phyloP scores from a whole-genome alignment of 1,140 invertebrate species.

The Periplaneta americana region DNA sequence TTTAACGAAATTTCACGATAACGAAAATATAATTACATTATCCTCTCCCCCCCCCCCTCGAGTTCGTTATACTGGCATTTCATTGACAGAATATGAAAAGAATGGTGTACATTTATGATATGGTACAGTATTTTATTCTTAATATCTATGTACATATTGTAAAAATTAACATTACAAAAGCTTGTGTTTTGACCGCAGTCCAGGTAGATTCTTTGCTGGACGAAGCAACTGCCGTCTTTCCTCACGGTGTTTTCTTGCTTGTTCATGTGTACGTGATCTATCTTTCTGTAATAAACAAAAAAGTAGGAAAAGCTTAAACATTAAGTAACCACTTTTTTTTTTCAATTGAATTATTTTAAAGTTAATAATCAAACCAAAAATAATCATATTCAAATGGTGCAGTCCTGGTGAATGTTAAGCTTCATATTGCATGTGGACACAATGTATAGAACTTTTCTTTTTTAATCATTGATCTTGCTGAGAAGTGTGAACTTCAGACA shows the following conservation, averaged over 20 bases:
- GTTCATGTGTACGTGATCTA: background rate
- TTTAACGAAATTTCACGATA: too few relatives aligned
- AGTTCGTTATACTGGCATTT: background rate
- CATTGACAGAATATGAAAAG: background rate
- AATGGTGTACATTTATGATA: background rate
- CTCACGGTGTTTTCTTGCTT: background rate
- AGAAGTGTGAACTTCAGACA: too few relatives aligned
- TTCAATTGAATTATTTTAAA: background rate
- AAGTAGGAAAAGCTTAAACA: background rate
- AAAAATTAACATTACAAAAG: background rate
- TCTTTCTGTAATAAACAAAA: background rate
- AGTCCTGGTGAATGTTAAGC: background rate
- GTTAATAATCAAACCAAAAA: background rate
- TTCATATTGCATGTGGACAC: background rate
- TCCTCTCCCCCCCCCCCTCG: too few relatives aligned
- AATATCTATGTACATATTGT: background rate
- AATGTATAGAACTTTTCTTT: background rate
- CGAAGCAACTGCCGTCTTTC: conserved; percentile 6
- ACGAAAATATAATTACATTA: too few relatives aligned
- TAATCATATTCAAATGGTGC: background rate
- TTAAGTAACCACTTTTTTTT: background rate
- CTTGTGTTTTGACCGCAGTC: background rate
- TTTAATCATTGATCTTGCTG: background rate
- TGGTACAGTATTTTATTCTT: background rate
- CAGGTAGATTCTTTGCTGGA: background rate